Evolutionary conservation across 1,140 invertebrate genomes (phyloP), one percentile per base, ranked within the genome.

Genomic region (Lepeophtheirus salmonis): DNA sequence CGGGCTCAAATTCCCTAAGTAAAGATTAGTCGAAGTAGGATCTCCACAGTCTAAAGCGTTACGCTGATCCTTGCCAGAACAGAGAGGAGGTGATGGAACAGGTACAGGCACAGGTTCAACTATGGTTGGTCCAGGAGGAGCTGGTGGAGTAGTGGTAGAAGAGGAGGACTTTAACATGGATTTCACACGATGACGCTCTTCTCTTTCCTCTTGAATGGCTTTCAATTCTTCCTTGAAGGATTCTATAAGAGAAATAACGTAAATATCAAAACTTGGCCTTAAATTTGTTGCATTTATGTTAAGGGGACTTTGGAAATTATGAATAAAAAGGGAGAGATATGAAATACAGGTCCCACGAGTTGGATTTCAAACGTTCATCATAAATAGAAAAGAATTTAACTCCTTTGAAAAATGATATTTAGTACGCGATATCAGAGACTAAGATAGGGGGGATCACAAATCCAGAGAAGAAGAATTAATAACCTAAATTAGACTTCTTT

Each of bases 1-100:
- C 57, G 91, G 90, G 74, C 90, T 94, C 3, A 99, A 78, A 74
- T 97, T 97, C 60, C 91, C 91, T 49, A 98, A 74, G 71, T 97
- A 99, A 13, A 99, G 77, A 73, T 99, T 99, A 25, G 95, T 99
- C 2, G 94, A 97, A 66, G 84, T 90, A 51, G 91, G 90, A 78
- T 97, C 91, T 1, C 89, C 89, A 62, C 84, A 86, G 69, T 92
- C 89, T n/a, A 41, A n/a, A n/a, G 30, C 30, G 30, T 6, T 10
- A n/a, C 30, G 30, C 6, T 10, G 30, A n/a, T 41, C 30, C n/a
- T 41, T 41, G 6, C 6, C 6, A 41, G n/a, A n/a, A 6, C 6
- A 41, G 6, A 41, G 30, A 41, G 30, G 6, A 10, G 30, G 30
- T n/a, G 30, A n/a, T 26, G 52, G 51, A 12, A 61, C 64, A 24